These are phyloP conservation scores for Pachypanchax playfairii DNA, from an alignment of 2,113 vertebrate genomes.

Conservation along the genomic window DNA sequence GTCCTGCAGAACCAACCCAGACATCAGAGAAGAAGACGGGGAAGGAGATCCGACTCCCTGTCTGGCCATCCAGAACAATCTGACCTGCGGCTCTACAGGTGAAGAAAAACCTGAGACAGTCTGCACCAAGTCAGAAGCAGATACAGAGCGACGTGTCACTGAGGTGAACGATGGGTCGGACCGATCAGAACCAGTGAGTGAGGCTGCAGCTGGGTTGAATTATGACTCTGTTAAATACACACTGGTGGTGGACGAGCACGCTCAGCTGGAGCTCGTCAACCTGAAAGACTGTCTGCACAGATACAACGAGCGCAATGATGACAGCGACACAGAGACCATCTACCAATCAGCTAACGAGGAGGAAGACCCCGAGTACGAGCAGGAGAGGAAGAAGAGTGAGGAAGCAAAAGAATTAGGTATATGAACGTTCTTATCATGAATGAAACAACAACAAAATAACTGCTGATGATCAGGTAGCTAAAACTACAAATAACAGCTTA, in stretches of 20 bases:
- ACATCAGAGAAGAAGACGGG: slow-evolving; percentile 93
- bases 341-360: slow-evolving; percentile 87
- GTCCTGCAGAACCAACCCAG: slow-evolving; percentile 84
- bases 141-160: background rate
- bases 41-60: slow-evolving; percentile 60
- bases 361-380: slow-evolving; percentile 80
- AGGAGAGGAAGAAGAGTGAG: slow-evolving; percentile 70
- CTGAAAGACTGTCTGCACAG: slow-evolving; percentile 87
- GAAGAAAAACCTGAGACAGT: slow-evolving; percentile 15
- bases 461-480: no score
- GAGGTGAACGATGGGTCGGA: background rate
- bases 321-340: slow-evolving; percentile 85
- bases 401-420: slow-evolving; percentile 61
- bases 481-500: no score
- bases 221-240: slow-evolving; percentile 95
- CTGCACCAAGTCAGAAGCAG: slow-evolving; percentile 15
- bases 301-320: slow-evolving; percentile 78
- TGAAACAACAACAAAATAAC: no score
- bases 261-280: slow-evolving; percentile 91
- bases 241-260: slow-evolving; percentile 92
- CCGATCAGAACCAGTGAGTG: slow-evolving; percentile 45
- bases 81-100: slow-evolving; percentile 32
- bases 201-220: slow-evolving; percentile 66
- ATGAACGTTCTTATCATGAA: no score
- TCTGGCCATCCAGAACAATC: slow-evolving; percentile 26